A percentile compares a stretch with the other conserved stretches of the same genome.
Conservation (phyloP, 1,140 invertebrate species). For the Neotoxoptera formosana region DNA sequence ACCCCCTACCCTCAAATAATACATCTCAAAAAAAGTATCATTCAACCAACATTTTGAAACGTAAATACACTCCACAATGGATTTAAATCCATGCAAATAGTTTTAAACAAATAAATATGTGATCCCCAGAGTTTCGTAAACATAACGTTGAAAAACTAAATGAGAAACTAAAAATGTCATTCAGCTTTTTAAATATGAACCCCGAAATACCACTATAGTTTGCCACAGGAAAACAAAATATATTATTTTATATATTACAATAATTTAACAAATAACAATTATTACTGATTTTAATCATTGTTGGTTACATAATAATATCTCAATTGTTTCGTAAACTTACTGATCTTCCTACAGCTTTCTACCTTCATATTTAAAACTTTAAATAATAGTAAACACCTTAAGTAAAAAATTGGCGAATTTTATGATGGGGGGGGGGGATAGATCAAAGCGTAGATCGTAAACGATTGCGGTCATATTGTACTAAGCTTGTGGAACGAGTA, state of each 20-base stretch:
- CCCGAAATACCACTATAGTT: neutral
- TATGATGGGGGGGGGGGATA: neutral
- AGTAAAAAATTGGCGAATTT: neutral
- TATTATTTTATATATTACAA: neutral
- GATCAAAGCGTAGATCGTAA: neutral
- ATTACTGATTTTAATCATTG: neutral
- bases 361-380: neutral
- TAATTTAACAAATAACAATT: neutral
- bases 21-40: neutral
- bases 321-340: neutral
- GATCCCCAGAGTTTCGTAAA: neutral
- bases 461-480: neutral
- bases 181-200: neutral
- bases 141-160: neutral
- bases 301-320: neutral
- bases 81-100: neutral
- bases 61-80: neutral
- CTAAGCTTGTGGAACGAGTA: neutral
- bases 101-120: neutral
- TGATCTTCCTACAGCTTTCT: fast-evolving
- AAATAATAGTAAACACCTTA: neutral
- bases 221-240: neutral
- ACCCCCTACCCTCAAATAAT: no score
- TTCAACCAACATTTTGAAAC: neutral
- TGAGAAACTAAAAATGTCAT: neutral